Evolutionary conservation across 1,140 invertebrate species (phyloP).

Genomic region (Metopolophium dirhodum): DNA sequence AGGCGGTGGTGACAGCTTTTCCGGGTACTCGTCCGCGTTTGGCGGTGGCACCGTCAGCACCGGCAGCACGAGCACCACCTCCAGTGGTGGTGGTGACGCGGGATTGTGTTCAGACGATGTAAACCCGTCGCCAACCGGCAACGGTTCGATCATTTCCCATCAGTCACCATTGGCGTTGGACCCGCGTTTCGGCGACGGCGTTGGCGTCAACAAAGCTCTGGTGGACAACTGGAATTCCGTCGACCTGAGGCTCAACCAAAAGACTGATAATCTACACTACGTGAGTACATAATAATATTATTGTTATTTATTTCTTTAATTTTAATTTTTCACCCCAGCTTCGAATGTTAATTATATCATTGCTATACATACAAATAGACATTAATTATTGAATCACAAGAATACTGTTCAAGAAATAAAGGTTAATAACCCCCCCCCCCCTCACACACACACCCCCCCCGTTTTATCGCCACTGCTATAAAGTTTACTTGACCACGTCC

Average conservation of each 20-base stretch:
- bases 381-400: no score
- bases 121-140: conserved; percentile 31
- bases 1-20: background rate
- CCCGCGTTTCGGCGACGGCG: conserved; percentile 13
- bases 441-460: no score
- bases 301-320: background rate
- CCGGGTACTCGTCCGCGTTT: conserved; percentile 41
- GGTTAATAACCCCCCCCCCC: no score
- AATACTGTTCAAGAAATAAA: no score
- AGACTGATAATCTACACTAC: conserved; percentile 54
- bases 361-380: no score
- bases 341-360: background rate
- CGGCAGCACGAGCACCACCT: background rate
- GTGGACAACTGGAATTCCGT: conserved; percentile 11
- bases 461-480: no score
- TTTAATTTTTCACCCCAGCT: background rate
- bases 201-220: conserved; percentile 11
- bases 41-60: background rate
- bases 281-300: conserved; percentile 14
- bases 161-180: background rate
- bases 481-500: no score
- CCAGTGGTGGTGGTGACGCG: background rate
- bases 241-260: conserved; percentile 48
- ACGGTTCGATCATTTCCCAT: background rate
- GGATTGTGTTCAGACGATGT: conserved; percentile 19